Evolutionary conservation across 2,888 invertebrate genomes (phyloP).

Genomic region (Ptychoptera contaminata): DNA sequence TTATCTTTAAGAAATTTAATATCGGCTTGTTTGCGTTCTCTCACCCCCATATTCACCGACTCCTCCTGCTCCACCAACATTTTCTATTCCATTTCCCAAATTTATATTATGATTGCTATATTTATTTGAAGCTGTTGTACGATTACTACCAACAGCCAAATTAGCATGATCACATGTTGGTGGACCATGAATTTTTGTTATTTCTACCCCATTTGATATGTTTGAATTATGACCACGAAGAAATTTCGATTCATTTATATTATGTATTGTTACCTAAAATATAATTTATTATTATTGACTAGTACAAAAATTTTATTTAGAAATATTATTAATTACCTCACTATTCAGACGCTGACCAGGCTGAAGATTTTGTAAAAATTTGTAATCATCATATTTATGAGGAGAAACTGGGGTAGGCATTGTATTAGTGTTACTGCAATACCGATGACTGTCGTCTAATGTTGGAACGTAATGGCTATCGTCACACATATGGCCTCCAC

Average conservation of each 20-base stretch:
- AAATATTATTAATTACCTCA: constrained; percentile 19
- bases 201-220: constrained; percentile 29
- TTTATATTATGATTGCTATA: not conserved
- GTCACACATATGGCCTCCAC: not conserved
- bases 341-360: constrained; percentile 32
- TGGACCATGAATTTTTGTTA: constrained; percentile 15
- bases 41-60: not conserved
- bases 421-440: not conserved
- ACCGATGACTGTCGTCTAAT: not conserved
- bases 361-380: constrained; percentile 28
- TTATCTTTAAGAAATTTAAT: no score
- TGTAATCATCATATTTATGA: constrained; percentile 28
- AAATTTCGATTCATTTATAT: constrained; percentile 30
- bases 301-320: not conserved
- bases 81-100: not conserved
- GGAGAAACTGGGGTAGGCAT: not conserved
- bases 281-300: not conserved
- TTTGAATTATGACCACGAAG: constrained; percentile 18
- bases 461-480: not conserved
- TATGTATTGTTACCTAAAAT: constrained; percentile 29
- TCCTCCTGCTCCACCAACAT: not conserved
- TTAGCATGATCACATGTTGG: constrained; percentile 2
- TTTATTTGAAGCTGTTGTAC: not conserved
- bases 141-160: constrained; percentile 7
- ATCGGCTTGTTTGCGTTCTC: no score